Percentiles rank a stretch among this genome's conserved stretches.
Evolutionary conservation across 2,113 vertebrate species (phyloP).

Genomic region (Recurvirostra avosetta): DNA sequence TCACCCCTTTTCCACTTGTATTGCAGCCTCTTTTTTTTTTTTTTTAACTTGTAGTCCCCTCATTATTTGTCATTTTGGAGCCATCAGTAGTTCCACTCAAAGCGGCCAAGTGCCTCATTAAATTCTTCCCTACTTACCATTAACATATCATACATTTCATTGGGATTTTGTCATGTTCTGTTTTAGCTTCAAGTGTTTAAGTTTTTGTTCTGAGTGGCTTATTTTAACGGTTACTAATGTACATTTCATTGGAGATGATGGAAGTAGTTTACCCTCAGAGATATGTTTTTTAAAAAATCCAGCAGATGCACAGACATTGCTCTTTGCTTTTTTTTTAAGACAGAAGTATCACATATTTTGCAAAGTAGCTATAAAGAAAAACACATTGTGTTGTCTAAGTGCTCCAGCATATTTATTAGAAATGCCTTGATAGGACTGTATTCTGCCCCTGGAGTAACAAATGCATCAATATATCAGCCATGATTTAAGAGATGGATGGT

Average conservation of each 20-base stretch:
- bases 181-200: neutral
- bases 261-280: neutral
- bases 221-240: neutral
- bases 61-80: neutral
- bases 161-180: conserved; percentile 25
- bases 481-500: neutral
- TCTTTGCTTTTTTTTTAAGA: neutral
- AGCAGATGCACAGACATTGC: neutral
- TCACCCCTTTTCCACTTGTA: neutral
- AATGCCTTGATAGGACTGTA: neutral
- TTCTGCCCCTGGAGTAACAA: neutral
- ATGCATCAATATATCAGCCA: neutral
- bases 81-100: neutral
- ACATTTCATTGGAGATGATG: neutral
- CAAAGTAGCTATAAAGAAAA: neutral
- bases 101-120: neutral
- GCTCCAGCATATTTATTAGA: neutral
- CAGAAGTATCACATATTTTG: neutral
- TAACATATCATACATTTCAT: conserved; percentile 3
- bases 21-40: neutral
- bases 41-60: neutral
- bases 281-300: neutral
- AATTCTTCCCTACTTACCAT: neutral
- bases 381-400: neutral
- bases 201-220: conserved; percentile 2